Evolutionary conservation across 2,888 invertebrate species (phyloP), one percentile per base, ranked within the genome.

Genomic region (Minunthozetes semirufus): DNA sequence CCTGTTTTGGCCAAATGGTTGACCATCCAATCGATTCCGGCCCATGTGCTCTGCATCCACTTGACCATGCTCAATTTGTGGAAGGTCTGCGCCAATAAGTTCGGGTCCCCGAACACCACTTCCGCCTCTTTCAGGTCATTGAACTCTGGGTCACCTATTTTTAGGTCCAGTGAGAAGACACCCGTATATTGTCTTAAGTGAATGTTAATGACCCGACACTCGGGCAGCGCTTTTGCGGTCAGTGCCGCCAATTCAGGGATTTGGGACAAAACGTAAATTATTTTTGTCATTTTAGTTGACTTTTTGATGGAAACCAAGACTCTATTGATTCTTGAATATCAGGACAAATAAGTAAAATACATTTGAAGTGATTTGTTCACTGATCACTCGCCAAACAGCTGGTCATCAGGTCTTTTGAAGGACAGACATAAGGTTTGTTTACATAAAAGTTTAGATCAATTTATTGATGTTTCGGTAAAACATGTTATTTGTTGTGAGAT

Each of bases 21-120:
- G 25, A 72, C 17, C 19, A 33, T 33, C 29, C 68, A 77, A 75
- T 85, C 84, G 22, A 84, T 78, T 15, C 85, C 85, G 15, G 85
- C 85, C 84, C 84, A 85, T 8, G 85, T 85, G 29, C 83, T 81
- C 80, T 85, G 85, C n/a, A 84, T 77, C 84, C 84, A 85, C 80
- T 84, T 84, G 15, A 81, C 76, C 15, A 81, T 80, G 50, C 81
- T 80, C 73, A 85, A 79, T 42, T 82, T 79, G 72, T 83, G 81
- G 33, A 82, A 74, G 76, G 83, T 79, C 1, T 83, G 82, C 53
- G 81, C 81, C 63, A 85, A 76, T 71, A 84, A 80, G 79, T 84
- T 80, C 73, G 81, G 83, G 79, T 85, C 85, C 1, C 81, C 83
- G 71, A 85, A 77, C 27, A 85, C 75, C 76, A 85, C 81, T 77